Percentiles rank a stretch among this genome's conserved stretches.
phyloP scores from a whole-genome alignment of 2,888 invertebrate species.

The Diachrysia chrysitis region DNA sequence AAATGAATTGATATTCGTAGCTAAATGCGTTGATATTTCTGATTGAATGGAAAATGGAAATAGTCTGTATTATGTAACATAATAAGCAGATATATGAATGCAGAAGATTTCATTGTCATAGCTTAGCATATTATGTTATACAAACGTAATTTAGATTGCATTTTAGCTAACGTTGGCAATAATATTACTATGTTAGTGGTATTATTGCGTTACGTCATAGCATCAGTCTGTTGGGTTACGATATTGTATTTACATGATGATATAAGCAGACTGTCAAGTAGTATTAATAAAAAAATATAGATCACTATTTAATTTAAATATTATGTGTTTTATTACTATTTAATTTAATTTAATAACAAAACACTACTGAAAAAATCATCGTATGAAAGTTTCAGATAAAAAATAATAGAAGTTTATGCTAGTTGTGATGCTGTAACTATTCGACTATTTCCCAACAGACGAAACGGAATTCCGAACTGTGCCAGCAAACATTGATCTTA shows the following conservation, averaged over 20 bases:
- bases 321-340: no score
- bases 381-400: background rate
- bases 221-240: no score
- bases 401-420: background rate
- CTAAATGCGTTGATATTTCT: conserved; percentile 21
- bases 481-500: conserved; percentile 2
- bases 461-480: background rate
- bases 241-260: no score
- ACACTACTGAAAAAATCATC: background rate
- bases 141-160: conserved; percentile 1
- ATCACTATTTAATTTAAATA: no score
- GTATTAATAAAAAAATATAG: no score
- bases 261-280: no score
- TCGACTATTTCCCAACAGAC: conserved; percentile 2
- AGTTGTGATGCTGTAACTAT: background rate
- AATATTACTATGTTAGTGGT: no score
- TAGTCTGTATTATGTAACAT: conserved; percentile 17
- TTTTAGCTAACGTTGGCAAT: background rate
- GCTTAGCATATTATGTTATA: background rate
- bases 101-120: background rate
- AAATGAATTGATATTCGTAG: conserved; percentile 32
- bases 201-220: no score
- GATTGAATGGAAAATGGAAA: conserved; percentile 17
- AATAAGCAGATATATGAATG: conserved; percentile 14
- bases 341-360: background rate